Conservation (phyloP, 1,140 invertebrate species). For the Conus ventricosus region DNA sequence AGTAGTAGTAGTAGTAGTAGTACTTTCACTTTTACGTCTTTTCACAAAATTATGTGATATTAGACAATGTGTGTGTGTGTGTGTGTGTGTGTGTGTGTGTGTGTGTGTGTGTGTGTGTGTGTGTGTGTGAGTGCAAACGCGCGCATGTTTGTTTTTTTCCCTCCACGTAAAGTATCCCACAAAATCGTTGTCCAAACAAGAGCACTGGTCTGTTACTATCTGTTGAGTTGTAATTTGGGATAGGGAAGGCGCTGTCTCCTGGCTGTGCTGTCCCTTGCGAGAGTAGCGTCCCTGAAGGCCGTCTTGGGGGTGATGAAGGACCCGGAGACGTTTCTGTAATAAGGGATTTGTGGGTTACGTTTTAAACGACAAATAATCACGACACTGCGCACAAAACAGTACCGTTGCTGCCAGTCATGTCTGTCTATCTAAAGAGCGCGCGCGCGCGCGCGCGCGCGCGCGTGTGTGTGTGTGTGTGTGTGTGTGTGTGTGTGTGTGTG, state of each 20-base stretch:
- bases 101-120: constrained; percentile 24
- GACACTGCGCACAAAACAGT: neutral
- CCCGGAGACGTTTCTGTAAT: neutral
- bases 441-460: too few relatives aligned
- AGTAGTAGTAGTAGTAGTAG: too few relatives aligned
- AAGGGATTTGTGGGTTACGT: neutral
- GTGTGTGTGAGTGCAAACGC: neutral
- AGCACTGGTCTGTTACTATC: neutral
- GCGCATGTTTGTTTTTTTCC: neutral
- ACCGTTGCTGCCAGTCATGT: neutral
- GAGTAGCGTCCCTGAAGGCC: neutral
- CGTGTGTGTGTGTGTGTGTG: too few relatives aligned
- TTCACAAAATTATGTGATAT: too few relatives aligned
- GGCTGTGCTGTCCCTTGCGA: neutral
- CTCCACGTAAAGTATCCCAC: neutral
- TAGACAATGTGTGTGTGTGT: constrained; percentile 1
- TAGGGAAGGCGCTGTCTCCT: too few relatives aligned
- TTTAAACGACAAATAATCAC: neutral
- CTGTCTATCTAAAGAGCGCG: too few relatives aligned
- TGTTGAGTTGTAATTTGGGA: constrained; percentile 19
- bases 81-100: neutral
- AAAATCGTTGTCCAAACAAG: neutral
- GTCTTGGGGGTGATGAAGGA: neutral
- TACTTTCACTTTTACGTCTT: too few relatives aligned
- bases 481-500: too few relatives aligned